Evolutionary conservation across 2,113 vertebrate species (phyloP), one percentile per base, ranked within the genome.

Genomic region (Ophiodon elongatus): DNA sequence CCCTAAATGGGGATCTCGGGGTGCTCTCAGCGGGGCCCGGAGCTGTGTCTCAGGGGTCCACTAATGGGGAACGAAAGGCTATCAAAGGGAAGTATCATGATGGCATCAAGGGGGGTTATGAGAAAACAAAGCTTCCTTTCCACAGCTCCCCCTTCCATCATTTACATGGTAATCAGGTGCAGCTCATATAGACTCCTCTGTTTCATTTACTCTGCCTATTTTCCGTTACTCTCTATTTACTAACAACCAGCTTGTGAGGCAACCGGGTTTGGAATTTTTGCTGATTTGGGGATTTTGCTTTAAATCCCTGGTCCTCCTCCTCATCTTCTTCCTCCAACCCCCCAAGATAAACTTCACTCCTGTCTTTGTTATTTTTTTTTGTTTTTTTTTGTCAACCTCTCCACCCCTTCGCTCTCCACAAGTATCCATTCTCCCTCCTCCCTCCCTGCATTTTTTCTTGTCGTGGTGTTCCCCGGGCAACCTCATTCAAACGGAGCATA

Each of bases 51-150:
- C 92, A 84, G 88, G 87, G 91, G 89, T 90, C 88, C 88, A 89
- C 94, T 94, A 95, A 94, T 94, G 94, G 95, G 94, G 92, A 94
- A 93, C 82, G 95, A 94, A 94, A 88, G 88, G 89, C 91, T 94
- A 94, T 95, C 94, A 96, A 95, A 95, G 93, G 88, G 84, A 92
- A 93, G 95, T 94, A 95, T 95, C 94, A 91, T 89, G 93, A 94
- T 88, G 91, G 92, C 93, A 94, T 91, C 89, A 87, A 86, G 92
- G 88, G 91, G 93, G 91, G 91, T 90, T 92, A 92, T 84, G 90
- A 92, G 91, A 94, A 95, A 95, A 95, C 94, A 95, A 95, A 95
- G 92, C 79, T 3, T 87, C 83, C 82, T 89, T 93, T 93, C 91
- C 89, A 77, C 65, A 37, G 80, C 67, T 54, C 82, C 84, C 80